A percentile compares a stretch with the other conserved stretches of the same genome.
Conservation (phyloP, 2,888 invertebrate genomes). For the Crepidodera aurea region DNA sequence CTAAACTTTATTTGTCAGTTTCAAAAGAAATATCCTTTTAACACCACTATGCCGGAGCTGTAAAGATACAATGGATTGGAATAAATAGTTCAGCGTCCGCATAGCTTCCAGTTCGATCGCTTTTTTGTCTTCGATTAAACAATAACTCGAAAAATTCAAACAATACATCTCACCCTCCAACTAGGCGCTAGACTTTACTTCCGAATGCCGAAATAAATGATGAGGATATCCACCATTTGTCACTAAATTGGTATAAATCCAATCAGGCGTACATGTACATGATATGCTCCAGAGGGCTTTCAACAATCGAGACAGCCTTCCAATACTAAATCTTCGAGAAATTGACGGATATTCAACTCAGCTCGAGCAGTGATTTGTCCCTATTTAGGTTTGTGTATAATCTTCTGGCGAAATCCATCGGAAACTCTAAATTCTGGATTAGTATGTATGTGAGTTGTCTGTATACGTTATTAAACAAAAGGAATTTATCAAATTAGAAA, state of each 20-base stretch:
- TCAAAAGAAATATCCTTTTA: too few species aligned
- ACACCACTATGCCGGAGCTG: too few species aligned
- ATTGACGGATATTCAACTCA: constrained; percentile 10
- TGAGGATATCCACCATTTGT: constrained; percentile 2
- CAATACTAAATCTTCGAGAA: constrained; percentile 26
- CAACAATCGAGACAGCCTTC: constrained; percentile 19
- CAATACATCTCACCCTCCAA: neutral
- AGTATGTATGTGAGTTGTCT: too few species aligned
- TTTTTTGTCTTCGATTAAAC: too few species aligned
- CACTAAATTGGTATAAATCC: constrained; percentile 7
- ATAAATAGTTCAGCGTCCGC: too few species aligned
- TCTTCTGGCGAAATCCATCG: constrained; percentile 12
- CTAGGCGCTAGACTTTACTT: neutral
- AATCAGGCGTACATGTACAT: constrained; percentile 14
- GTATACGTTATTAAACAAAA: too few species aligned
- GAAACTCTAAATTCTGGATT: too few species aligned
- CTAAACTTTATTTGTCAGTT: too few species aligned
- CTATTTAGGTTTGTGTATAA: constrained; percentile 16
- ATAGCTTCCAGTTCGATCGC: too few species aligned
- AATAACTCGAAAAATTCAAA: too few species aligned
- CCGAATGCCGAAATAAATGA: constrained; percentile 3
- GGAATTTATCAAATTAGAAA: too few species aligned
- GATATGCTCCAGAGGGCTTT: constrained; percentile 9
- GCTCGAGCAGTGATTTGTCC: constrained; percentile 9
- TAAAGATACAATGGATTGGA: too few species aligned